phyloP scores from a whole-genome alignment of 1,140 invertebrate species.

The Scaptomyza montana region DNA sequence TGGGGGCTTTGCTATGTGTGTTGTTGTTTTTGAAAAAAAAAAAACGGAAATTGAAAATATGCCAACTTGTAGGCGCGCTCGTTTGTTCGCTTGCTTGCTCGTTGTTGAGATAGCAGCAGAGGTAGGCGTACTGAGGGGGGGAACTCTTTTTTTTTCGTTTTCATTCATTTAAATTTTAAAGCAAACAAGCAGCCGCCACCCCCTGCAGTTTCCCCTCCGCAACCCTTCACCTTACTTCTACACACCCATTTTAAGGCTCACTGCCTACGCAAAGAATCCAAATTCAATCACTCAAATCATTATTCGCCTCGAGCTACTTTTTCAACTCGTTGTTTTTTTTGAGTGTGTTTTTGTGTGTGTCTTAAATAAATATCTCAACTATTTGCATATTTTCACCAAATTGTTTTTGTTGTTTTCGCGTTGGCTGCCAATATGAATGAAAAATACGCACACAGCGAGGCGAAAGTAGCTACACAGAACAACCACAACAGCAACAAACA shows the following conservation, averaged over 20 bases:
- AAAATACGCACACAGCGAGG: slow-evolving; percentile 68
- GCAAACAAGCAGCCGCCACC: slow-evolving; percentile 54
- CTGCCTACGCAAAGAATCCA: slow-evolving; percentile 65
- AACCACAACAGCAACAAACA: background rate
- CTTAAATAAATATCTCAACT: slow-evolving; percentile 60
- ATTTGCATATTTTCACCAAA: slow-evolving; percentile 52
- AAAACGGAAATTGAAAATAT: slow-evolving; percentile 84
- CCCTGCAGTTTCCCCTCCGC: slow-evolving; percentile 43
- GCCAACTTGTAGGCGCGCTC: slow-evolving; percentile 83
- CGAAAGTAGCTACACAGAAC: slow-evolving; percentile 50
- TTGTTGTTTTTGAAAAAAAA: slow-evolving; percentile 24
- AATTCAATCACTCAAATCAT: slow-evolving; percentile 21
- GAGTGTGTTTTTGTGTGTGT: slow-evolving; percentile 24
- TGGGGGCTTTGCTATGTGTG: slow-evolving; percentile 33
- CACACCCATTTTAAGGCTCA: background rate
- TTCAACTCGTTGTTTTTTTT: too few relatives aligned
- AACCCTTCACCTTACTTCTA: slow-evolving; percentile 26
- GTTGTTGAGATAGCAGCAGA: background rate
- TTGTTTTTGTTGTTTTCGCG: slow-evolving; percentile 45
- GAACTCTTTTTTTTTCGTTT: slow-evolving; percentile 51
- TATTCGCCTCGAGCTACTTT: slow-evolving; percentile 41
- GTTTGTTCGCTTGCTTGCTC: slow-evolving; percentile 48
- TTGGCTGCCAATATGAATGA: slow-evolving; percentile 75
- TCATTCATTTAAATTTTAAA: slow-evolving; percentile 82
- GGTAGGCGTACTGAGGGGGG: slow-evolving; percentile 10